Base-by-base conservation (phyloP, 1,140 invertebrate species). In the Branchinecta lindahli region DNA sequence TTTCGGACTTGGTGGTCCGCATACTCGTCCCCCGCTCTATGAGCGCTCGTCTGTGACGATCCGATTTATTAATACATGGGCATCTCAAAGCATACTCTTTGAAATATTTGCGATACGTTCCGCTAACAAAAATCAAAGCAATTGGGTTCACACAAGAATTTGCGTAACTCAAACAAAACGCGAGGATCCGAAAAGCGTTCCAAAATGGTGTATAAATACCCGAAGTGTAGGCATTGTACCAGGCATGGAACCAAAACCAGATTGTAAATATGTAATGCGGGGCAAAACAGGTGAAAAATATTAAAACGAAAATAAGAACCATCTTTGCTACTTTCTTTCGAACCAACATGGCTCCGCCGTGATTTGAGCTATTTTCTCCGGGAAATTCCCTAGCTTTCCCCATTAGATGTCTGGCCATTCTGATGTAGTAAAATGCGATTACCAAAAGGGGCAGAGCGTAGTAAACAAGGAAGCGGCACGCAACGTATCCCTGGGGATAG, bases 71-170 rank as follows among this genome's bases (percentile, higher is more conserved):
- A 61, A 12, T 1, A 15, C 12, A 61, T 61, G 18, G 6, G 52
- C 18, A 61, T 20, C 18, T 12, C 52, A 61, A 12, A 61, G 18
- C 52, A 6, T 15, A 61, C 12, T 61, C 52, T 15, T 96, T 93
- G 82, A 94, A 96, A 80, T 92, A 88, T 73, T 92, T 90, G 72
- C 91, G 85, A 77, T 95, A 96, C 44, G 90, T 89, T 21, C 89
- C 89, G 75, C 91, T 93, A 73, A 94, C 88, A 76, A 91, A 92
- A 79, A 94, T 95, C 15, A 96, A 83, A 3, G 92, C 91, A 67
- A 94, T 88, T 0, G 93, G 92, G 81, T 95, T 95, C 74, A 93
- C 87, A 77, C 92, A 94, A 70, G 91, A 93, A 80, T 95, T 94
- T 72, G 90, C 85, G 79, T 91, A 95, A 8, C 86, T 86, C 70